Evolutionary conservation across 30 jellyfish, hydroid and myxozoan genomes (phyloP).

Genomic region (Turritopsis dohrnii): DNA sequence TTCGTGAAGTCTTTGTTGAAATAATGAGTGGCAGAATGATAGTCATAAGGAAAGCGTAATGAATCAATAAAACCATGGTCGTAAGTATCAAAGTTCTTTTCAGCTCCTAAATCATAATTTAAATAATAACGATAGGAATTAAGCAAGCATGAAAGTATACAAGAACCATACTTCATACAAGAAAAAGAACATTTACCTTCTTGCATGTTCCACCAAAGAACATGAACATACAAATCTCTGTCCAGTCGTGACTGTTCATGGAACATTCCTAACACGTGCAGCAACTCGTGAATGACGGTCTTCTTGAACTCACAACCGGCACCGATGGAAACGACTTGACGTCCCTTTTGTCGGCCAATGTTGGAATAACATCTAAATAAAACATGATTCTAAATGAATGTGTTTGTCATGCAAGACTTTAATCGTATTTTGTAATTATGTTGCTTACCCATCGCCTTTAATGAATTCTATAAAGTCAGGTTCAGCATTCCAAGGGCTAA

Average conservation of each 20-base stretch:
- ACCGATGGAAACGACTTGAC: slow-evolving; percentile 27
- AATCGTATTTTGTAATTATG: too few species aligned
- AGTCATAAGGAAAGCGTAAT: slow-evolving; percentile 21
- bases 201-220: slow-evolving; percentile 32
- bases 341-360: slow-evolving; percentile 35
- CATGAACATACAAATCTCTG: slow-evolving; percentile 22
- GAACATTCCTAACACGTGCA: slow-evolving; percentile 34
- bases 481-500: slow-evolving; percentile 27
- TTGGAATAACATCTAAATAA: slow-evolving; percentile 26
- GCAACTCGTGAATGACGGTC: slow-evolving; percentile 30
- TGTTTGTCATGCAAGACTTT: too few species aligned
- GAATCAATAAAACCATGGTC: slow-evolving; percentile 24
- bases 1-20: slow-evolving; percentile 27
- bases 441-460: slow-evolving; percentile 35
- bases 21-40: slow-evolving; percentile 22
- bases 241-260: slow-evolving; percentile 31
- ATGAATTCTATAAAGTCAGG: slow-evolving; percentile 24
- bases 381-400: not conserved
- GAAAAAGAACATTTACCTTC: not conserved
- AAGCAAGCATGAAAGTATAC: too few species aligned
- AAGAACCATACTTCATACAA: not conserved
- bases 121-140: too few species aligned
- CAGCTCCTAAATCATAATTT: slow-evolving; percentile 13
- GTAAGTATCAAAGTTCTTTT: slow-evolving; percentile 26
- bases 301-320: slow-evolving; percentile 15